A percentile compares a stretch with the other conserved stretches of the same genome.
These are phyloP conservation scores for Gonatopus flavifemur DNA, from an alignment of 1,140 invertebrate genomes.

Conservation along the genomic window DNA sequence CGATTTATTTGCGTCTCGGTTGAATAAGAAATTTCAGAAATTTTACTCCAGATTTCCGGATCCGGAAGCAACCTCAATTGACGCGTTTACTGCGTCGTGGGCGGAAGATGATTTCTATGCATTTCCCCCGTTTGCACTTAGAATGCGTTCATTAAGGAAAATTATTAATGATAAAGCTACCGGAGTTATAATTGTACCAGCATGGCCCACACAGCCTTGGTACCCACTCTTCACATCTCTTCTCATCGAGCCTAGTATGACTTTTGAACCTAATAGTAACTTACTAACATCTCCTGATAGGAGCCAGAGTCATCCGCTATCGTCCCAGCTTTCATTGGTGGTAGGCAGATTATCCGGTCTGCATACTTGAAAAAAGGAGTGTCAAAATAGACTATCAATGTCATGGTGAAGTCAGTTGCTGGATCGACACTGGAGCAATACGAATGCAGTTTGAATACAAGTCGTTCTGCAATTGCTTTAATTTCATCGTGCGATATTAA, in stretches of 20 bases:
- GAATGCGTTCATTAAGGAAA: not conserved
- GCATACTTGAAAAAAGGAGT: slow-evolving; percentile 3
- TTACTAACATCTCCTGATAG: slow-evolving; percentile 1
- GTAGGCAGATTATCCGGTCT: slow-evolving; percentile 2
- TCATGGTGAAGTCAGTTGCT: not conserved
- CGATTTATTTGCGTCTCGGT: not conserved
- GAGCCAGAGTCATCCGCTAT: not conserved
- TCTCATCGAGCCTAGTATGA: not conserved
- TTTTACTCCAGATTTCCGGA: not conserved
- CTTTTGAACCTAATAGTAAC: not conserved
- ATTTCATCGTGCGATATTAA: not conserved
- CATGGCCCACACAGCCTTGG: not conserved
- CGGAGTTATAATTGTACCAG: not conserved
- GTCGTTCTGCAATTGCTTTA: not conserved
- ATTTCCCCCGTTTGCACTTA: not conserved
- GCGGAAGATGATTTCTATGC: not conserved
- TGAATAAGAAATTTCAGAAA: not conserved
- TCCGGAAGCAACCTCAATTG: not conserved
- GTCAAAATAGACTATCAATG: not conserved
- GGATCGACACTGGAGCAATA: too few relatives aligned
- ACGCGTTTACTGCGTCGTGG: not conserved
- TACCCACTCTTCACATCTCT: not conserved
- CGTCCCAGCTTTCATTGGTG: not conserved
- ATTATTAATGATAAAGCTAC: not conserved
- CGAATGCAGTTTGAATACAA: too few relatives aligned